A percentile compares a stretch with the other conserved stretches of the same genome.
These are phyloP conservation scores for Ptychochromis oligacanthus DNA, from an alignment of 2,113 vertebrate species.

Conservation along the genomic window DNA sequence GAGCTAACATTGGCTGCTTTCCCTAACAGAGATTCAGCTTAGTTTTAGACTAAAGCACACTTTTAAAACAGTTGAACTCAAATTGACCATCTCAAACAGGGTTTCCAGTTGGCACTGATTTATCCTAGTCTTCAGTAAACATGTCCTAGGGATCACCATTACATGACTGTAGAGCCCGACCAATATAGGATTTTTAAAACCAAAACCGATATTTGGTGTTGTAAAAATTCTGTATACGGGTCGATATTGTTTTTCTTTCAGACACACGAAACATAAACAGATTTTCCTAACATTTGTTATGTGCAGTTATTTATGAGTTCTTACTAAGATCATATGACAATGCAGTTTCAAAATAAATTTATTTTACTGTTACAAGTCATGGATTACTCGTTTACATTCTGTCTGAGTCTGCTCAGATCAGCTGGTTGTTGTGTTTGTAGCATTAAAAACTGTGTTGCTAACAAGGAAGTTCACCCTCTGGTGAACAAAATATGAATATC, in stretches of 20 bases:
- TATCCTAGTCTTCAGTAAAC: background rate
- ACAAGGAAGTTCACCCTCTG: background rate
- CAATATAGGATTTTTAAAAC: too few relatives aligned
- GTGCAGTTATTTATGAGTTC: background rate
- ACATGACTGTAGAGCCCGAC: too few relatives aligned
- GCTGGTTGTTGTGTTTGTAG: background rate
- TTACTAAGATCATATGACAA: background rate
- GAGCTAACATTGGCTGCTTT: background rate
- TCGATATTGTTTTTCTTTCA: background rate
- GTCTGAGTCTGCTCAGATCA: background rate
- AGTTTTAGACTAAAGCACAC: background rate
- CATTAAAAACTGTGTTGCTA: too few relatives aligned
- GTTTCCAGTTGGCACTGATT: background rate
- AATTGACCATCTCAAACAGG: background rate
- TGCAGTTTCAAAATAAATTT: background rate
- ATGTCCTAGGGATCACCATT: background rate
- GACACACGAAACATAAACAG: too few relatives aligned
- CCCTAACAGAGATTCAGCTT: background rate
- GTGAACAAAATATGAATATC: background rate
- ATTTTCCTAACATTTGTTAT: background rate
- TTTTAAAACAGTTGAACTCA: constrained; percentile 3
- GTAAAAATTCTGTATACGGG: background rate
- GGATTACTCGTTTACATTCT: background rate
- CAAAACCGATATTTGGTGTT: background rate
- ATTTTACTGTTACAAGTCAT: background rate